Conservation (phyloP, 1,140 invertebrate genomes). For the Asbolus verrucosus region DNA sequence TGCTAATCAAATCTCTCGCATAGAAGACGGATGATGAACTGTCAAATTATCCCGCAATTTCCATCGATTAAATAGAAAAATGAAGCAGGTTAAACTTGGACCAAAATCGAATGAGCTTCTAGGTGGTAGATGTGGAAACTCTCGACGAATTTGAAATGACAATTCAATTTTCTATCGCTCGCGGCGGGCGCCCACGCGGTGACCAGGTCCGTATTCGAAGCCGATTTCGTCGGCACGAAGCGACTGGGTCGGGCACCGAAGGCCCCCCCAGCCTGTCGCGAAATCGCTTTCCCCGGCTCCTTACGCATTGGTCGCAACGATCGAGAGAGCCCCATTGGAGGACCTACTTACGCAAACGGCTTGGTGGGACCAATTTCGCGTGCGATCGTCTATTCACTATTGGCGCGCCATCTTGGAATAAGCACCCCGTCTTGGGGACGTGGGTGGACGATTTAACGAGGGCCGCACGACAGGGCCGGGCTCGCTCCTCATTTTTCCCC, state of each 20-base stretch:
- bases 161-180: background rate
- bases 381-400: slow-evolving; percentile 19
- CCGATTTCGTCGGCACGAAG: background rate
- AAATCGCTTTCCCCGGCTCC: slow-evolving; percentile 33
- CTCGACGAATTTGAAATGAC: background rate
- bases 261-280: slow-evolving; percentile 3
- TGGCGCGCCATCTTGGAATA: slow-evolving; percentile 6
- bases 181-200: background rate
- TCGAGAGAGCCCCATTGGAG: slow-evolving; percentile 27
- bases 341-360: slow-evolving; percentile 42
- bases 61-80: slow-evolving; percentile 32
- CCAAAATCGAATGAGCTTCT: background rate
- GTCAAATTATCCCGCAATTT: slow-evolving; percentile 32
- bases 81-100: background rate
- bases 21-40: slow-evolving; percentile 19
- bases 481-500: too few relatives aligned
- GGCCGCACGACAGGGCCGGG: too few relatives aligned
- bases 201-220: background rate
- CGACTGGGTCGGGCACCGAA: background rate
- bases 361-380: slow-evolving; percentile 40
- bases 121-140: background rate
- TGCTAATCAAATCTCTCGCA: slow-evolving; percentile 6
- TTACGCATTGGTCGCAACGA: slow-evolving; percentile 15
- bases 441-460: too few relatives aligned
- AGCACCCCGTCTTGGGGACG: background rate